phyloP scores from a whole-genome alignment of 2,113 vertebrate genomes.

The Gallinago jamesoni region DNA sequence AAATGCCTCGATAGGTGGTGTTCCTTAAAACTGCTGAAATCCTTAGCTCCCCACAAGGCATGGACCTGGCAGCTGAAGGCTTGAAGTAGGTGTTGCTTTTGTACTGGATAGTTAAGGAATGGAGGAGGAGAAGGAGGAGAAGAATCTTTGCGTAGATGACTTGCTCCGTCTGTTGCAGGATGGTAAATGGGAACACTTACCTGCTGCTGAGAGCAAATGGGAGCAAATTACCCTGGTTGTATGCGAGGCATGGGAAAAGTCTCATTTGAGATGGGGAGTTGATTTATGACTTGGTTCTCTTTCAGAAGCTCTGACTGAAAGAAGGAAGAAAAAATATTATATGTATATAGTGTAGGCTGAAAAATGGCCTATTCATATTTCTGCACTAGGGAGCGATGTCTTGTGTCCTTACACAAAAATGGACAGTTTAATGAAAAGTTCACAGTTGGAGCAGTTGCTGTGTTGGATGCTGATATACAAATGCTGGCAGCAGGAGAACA shows the following conservation, averaged over 20 bases:
- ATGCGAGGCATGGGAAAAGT: neutral
- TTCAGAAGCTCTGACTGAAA: neutral
- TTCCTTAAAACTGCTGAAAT: neutral
- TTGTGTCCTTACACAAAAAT: neutral
- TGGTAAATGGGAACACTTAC: neutral
- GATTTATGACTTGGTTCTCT: neutral
- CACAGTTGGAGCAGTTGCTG: neutral
- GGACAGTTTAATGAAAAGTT: neutral
- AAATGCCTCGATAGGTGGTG: neutral
- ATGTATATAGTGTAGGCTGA: neutral
- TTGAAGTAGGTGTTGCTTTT: neutral
- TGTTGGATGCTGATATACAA: fast-evolving
- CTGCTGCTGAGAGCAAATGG: neutral
- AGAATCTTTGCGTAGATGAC: neutral
- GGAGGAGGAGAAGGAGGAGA: neutral
- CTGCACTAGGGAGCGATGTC: fast-evolving
- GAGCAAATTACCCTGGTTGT: neutral
- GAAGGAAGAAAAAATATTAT: neutral
- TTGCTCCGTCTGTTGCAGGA: neutral
- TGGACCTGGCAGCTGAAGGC: neutral
- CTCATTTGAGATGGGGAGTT: neutral
- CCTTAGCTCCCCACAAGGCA: neutral
- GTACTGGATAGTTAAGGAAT: neutral
- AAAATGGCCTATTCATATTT: neutral
- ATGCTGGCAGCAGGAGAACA: neutral